phyloP scores from a whole-genome alignment of 2,113 vertebrate species.

The Cranoglanis bouderius region DNA sequence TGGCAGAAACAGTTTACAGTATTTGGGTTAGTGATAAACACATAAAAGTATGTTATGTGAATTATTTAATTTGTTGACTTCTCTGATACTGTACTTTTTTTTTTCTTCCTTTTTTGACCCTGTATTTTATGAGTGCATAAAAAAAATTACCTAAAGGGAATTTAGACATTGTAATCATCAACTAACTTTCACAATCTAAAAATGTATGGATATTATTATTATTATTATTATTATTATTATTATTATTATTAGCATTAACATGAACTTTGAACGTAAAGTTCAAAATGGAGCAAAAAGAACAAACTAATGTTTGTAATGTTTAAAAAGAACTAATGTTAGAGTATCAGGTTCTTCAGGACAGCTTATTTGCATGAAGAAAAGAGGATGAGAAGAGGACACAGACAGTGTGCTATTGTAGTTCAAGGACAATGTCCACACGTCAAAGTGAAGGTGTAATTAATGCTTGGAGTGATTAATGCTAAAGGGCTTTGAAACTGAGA shows the following conservation, averaged over 20 bases:
- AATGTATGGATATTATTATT: background rate
- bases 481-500: conserved; percentile 14
- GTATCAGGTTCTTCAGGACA: background rate
- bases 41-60: conserved; percentile 2
- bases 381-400: background rate
- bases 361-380: conserved; percentile 8
- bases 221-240: no score
- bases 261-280: background rate
- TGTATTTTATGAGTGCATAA: background rate
- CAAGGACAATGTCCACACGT: conserved; percentile 45
- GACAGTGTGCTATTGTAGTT: conserved; percentile 33
- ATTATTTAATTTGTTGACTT: background rate
- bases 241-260: no score
- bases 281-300: background rate
- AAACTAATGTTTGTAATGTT: background rate
- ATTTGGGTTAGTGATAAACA: conserved; percentile 41
- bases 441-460: conserved; percentile 39
- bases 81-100: background rate
- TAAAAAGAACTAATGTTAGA: no score
- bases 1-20: conserved; percentile 65
- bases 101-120: background rate
- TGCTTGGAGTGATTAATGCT: conserved; percentile 36
- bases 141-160: background rate
- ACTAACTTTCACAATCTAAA: background rate
- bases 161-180: background rate